phyloP scores from a whole-genome alignment of 2,113 vertebrate genomes.

The Spea bombifrons region DNA sequence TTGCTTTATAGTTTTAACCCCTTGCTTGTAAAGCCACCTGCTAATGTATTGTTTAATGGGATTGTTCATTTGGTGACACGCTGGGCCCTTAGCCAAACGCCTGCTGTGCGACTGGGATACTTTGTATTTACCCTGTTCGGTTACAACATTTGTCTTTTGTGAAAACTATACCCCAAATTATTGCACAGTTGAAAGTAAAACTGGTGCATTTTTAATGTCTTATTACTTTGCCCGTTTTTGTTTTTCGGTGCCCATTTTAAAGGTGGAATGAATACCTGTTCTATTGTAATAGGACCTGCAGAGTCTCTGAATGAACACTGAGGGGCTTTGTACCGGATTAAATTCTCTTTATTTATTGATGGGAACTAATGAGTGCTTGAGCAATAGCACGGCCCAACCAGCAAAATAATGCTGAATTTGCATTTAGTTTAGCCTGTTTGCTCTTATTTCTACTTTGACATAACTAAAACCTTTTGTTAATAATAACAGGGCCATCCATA shows the following conservation, averaged over 20 bases:
- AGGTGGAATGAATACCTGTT: constrained; percentile 24
- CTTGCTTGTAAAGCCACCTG: background rate
- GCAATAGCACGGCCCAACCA: background rate
- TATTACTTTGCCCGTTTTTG: background rate
- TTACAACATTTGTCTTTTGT: background rate
- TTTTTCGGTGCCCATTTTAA: constrained; percentile 23
- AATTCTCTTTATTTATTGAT: constrained; percentile 44
- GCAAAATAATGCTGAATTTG: background rate
- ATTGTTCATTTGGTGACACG: too few relatives aligned
- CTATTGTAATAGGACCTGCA: constrained; percentile 40
- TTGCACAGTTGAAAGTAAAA: background rate
- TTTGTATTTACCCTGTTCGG: too few relatives aligned
- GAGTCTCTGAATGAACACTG: constrained; percentile 33
- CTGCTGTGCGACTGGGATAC: too few relatives aligned
- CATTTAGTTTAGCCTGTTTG: background rate
- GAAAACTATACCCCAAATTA: background rate
- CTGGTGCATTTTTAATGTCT: constrained; percentile 34
- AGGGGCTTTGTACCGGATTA: constrained; percentile 19
- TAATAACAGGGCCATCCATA: too few relatives aligned
- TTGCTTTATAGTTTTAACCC: background rate
- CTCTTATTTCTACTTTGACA: too few relatives aligned
- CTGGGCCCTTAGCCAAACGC: too few relatives aligned
- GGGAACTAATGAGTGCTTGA: constrained; percentile 19
- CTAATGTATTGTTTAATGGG: background rate
- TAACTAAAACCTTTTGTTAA: too few relatives aligned